These are phyloP conservation scores for Bucorvus abyssinicus DNA, from an alignment of 2,797 vertebrate species.

Conservation along the genomic window DNA sequence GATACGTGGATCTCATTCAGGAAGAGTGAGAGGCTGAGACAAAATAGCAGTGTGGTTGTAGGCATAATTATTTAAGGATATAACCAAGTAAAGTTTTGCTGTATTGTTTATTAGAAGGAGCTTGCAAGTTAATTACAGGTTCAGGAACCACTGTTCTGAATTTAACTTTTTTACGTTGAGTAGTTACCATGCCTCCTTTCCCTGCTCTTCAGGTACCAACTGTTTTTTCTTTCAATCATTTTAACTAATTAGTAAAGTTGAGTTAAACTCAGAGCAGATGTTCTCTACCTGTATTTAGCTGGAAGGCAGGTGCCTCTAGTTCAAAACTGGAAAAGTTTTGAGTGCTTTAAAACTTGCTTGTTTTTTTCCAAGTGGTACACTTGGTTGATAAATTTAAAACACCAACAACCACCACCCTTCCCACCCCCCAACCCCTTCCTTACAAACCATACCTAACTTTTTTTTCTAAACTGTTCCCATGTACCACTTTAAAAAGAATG, in stretches of 20 bases:
- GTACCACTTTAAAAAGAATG: not conserved
- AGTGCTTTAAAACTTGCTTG: not conserved
- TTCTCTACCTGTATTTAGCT: not conserved
- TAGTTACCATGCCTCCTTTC: not conserved
- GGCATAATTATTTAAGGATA: not conserved
- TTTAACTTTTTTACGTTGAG: not conserved
- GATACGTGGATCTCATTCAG: not conserved
- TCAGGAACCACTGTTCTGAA: not conserved
- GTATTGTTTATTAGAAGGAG: not conserved
- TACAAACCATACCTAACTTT: not conserved
- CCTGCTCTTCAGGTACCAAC: not conserved
- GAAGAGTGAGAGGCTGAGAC: not conserved
- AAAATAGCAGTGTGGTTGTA: not conserved
- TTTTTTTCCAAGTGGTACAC: not conserved
- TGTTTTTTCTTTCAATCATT: not conserved
- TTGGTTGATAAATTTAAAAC: not conserved
- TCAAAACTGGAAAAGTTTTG: not conserved
- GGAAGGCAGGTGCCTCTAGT: not conserved
- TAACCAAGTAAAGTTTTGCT: not conserved
- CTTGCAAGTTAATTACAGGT: not conserved
- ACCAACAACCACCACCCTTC: accelerated
- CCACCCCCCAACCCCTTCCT: not conserved
- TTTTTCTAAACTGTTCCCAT: not conserved
- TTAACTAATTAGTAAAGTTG: not conserved
- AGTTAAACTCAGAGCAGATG: not conserved